Percentiles rank a stretch among this genome's conserved stretches.
Evolutionary conservation across 2,797 vertebrate species (phyloP).

Genomic region (Propithecus perrieri): DNA sequence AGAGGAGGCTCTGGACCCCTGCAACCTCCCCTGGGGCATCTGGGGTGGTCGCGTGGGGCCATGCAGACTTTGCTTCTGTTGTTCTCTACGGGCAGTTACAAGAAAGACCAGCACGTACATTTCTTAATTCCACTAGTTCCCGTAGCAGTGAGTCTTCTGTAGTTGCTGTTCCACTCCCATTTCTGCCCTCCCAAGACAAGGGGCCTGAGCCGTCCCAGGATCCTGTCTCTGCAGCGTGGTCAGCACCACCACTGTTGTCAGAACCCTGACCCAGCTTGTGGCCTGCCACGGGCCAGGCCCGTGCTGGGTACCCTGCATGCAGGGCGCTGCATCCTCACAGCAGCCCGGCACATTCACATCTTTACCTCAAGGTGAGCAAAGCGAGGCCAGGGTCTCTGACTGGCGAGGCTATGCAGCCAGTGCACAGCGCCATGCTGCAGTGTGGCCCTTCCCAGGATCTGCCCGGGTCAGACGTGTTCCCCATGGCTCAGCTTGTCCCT

Average conservation of each 20-base stretch:
- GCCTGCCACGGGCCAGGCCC: neutral
- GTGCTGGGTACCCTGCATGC: fast-evolving
- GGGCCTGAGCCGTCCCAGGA: fast-evolving
- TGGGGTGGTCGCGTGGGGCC: too few relatives aligned
- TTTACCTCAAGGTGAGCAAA: neutral
- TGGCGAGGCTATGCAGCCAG: neutral
- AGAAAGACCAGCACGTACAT: neutral
- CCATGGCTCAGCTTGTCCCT: neutral
- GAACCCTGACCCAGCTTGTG: neutral
- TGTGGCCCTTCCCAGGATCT: neutral
- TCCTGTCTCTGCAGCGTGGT: neutral
- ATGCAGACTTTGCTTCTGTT: neutral
- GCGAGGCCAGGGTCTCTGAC: neutral
- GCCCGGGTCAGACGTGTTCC: fast-evolving
- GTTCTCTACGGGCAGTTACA: too few relatives aligned
- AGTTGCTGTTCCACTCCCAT: too few relatives aligned
- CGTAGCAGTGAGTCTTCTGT: neutral
- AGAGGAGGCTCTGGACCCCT: fast-evolving
- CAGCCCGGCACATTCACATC: neutral
- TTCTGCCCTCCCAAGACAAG: neutral
- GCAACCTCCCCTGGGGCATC: fast-evolving
- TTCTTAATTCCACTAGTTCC: neutral
- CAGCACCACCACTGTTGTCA: neutral
- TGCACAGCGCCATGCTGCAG: fast-evolving
- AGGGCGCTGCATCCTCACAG: neutral